phyloP scores from a whole-genome alignment of 37 sponge, comb jelly and placozoan species.

The Beroe forskalii region DNA sequence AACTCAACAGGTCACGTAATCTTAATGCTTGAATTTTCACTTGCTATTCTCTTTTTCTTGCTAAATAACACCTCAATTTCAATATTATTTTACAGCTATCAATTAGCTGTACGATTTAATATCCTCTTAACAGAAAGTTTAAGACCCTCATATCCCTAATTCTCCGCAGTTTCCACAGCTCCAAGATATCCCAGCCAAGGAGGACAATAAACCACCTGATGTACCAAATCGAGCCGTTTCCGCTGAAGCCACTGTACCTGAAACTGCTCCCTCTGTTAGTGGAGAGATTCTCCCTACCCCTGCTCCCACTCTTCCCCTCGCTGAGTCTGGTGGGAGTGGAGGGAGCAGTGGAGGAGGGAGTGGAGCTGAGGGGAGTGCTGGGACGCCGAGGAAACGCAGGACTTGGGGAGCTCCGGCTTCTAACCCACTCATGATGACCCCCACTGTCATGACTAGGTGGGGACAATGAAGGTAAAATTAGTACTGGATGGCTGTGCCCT shows the following conservation, averaged over 20 bases:
- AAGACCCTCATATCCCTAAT: too few relatives aligned
- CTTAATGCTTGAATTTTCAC: too few relatives aligned
- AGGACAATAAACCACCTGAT: background rate
- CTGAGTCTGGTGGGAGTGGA: background rate
- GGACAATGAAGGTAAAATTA: background rate
- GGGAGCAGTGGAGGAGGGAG: background rate
- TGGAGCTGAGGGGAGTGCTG: background rate
- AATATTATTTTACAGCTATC: too few relatives aligned
- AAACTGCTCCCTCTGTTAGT: background rate
- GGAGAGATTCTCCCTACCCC: background rate
- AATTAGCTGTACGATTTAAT: too few relatives aligned
- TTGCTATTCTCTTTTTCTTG: too few relatives aligned
- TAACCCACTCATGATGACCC: conserved; percentile 27
- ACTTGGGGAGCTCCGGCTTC: conserved; percentile 31
- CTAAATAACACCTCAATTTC: too few relatives aligned
- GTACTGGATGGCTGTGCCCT: too few relatives aligned
- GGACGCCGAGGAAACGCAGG: conserved; percentile 9
- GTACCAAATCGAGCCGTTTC: background rate
- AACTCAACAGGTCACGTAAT: too few relatives aligned
- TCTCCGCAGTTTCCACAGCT: background rate
- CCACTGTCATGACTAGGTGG: conserved; percentile 49
- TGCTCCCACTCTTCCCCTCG: background rate
- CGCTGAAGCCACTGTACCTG: too few relatives aligned
- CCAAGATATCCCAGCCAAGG: background rate
- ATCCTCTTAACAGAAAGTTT: too few relatives aligned